A percentile compares a stretch with the other conserved stretches of the same genome.
Evolutionary conservation across 2,888 invertebrate genomes (phyloP).

Genomic region (Terebella lapidaria): DNA sequence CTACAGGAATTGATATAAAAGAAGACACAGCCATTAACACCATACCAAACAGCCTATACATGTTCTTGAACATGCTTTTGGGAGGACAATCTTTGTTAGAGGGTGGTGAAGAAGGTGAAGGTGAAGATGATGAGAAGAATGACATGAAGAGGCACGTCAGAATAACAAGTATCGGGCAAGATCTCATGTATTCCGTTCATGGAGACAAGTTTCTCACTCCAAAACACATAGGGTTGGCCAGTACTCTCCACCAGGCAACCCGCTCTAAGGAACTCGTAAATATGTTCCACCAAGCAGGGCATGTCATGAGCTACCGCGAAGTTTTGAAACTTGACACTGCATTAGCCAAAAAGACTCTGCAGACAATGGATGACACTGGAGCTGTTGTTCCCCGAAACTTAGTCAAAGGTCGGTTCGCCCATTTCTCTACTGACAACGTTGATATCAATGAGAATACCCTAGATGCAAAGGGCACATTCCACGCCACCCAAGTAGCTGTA

Average conservation of each 20-base stretch:
- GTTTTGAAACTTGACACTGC: constrained; percentile 9
- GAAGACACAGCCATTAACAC: not conserved
- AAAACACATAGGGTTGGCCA: constrained; percentile 10
- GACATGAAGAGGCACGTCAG: not conserved
- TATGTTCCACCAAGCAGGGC: constrained; percentile 10
- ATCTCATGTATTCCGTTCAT: not conserved
- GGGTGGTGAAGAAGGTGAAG: not conserved
- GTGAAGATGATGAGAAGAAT: not conserved
- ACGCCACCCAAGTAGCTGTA: constrained; percentile 5
- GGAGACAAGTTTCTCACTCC: not conserved
- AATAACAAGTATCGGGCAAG: not conserved
- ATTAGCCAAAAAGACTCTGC: constrained; percentile 5
- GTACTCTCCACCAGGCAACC: constrained; percentile 10
- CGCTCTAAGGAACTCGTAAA: constrained; percentile 9
- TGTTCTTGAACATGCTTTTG: constrained; percentile 8
- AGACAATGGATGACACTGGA: not conserved
- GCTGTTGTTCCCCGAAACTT: not conserved
- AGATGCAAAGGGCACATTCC: constrained; percentile 4
- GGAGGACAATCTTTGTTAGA: constrained; percentile 5
- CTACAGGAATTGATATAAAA: not conserved
- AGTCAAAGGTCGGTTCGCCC: constrained; percentile 1
- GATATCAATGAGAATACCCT: constrained; percentile 4
- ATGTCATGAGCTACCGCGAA: constrained; percentile 8
- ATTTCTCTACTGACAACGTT: constrained; percentile 7
- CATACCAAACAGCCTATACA: constrained; percentile 11